Evolutionary conservation across 37 sponge, comb jelly and placozoan genomes (phyloP).

Genomic region (Halisarca cf. caerulea): DNA sequence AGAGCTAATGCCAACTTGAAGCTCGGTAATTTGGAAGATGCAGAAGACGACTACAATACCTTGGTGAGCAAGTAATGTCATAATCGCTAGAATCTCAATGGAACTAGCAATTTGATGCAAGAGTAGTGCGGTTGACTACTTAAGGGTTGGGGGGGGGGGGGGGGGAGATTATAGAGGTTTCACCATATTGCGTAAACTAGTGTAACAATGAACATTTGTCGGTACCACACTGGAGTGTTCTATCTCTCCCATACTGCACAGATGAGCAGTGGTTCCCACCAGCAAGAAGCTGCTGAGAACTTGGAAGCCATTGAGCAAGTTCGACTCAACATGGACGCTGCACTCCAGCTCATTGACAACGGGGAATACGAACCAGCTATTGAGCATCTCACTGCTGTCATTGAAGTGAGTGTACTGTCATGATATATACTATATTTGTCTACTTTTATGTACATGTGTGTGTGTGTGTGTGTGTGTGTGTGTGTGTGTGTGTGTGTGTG

Average conservation of each 20-base stretch:
- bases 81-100: no score
- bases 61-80: no score
- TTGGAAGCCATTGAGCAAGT: conserved; percentile 10
- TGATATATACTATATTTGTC: no score
- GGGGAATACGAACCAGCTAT: conserved; percentile 50
- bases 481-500: not conserved
- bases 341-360: conserved; percentile 13
- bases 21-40: conserved; percentile 78
- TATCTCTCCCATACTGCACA: no score
- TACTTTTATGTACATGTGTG: not conserved
- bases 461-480: not conserved
- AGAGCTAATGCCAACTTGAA: conserved; percentile 82
- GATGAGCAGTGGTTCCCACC: not conserved
- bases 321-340: conserved; percentile 6
- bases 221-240: no score
- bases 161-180: no score
- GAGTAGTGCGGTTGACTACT: no score
- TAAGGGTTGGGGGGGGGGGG: no score
- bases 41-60: conserved; percentile 56
- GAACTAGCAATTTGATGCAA: no score
- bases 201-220: no score
- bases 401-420: conserved; percentile 46
- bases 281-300: conserved; percentile 13
- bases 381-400: conserved; percentile 40
- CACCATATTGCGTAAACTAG: no score